Base-by-base conservation (phyloP, 2,888 invertebrate species). In the Yponomeuta evonymella region DNA sequence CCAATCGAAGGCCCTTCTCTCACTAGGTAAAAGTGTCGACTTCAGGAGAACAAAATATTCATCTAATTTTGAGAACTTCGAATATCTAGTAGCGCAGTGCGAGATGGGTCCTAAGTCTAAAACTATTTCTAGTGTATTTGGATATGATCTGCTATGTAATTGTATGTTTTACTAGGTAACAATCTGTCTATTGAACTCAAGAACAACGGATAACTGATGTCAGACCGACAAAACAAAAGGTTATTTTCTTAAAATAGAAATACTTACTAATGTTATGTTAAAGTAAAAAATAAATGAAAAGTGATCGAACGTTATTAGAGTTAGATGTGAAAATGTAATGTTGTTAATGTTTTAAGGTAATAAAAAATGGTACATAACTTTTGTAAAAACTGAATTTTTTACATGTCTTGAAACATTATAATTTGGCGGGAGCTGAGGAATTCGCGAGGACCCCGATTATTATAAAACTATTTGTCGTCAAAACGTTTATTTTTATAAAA, bases 321-420 rank as follows among this genome's bases (percentile, higher is more conserved):
- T 89, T 92, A 92, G 92, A 88, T 86, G 90, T 90, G 90, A 86
- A 87, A 90, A 86, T 91, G 92, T 92, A 92, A 92, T 86, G 92
- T 92, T 92, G 92, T 92, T 94, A 94, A 93, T 90, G 91, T 93
- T 93, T 93, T 94, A 94, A 94, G 94, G 87, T 90, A 87, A 82
- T 88, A 86, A 88, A 93, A 93, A 58, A 58, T 58, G 51, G 51
- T 58, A 58, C 51, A 58, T 94, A 94, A 94, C 92, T 94, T 94
- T 94, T 94, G 94, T 94, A 94, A 94, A 93, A 93, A 92, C 94
- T 93, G 86, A 90, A 88, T 90, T 93, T 93, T 93, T 93, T 92
- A 94, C 94, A 94, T 94, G 94, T 94, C 94, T 94, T 94, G 94
- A 93, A 94, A 94, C 94, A 94, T 94, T 94, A 87, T 87, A 84